Conservation (phyloP, 64 coral and sea anemone species). For the Catalaphyllia jardinei region DNA sequence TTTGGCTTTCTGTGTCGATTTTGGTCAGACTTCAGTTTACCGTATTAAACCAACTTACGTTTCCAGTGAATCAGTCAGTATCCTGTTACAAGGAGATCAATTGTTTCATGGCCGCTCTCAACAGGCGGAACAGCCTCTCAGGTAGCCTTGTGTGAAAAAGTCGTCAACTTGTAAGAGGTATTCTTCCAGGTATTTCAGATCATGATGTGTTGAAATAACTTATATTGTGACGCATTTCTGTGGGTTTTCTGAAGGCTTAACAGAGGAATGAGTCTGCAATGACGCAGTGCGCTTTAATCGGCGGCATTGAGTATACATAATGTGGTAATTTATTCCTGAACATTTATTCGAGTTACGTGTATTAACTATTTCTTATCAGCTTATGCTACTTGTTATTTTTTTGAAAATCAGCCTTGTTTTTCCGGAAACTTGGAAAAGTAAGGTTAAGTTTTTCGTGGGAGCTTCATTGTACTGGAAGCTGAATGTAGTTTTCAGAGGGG, state of each 20-base stretch:
- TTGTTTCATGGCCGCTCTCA: slow-evolving; percentile 31
- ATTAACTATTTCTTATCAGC: too few species aligned
- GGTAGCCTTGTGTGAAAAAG: background rate
- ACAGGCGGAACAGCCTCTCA: slow-evolving; percentile 30
- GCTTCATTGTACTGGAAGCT: too few species aligned
- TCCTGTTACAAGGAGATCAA: slow-evolving; percentile 41
- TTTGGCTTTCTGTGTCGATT: slow-evolving; percentile 6
- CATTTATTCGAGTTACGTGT: too few species aligned
- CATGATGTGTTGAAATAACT: slow-evolving; percentile 26
- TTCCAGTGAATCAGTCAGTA: slow-evolving; percentile 38
- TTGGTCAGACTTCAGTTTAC: slow-evolving; percentile 27
- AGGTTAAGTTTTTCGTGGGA: too few species aligned
- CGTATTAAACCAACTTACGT: slow-evolving; percentile 25
- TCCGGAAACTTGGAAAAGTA: background rate
- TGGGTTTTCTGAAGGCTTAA: background rate
- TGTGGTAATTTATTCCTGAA: background rate
- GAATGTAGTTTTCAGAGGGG: too few species aligned
- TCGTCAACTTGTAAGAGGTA: slow-evolving; percentile 41
- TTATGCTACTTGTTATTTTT: too few species aligned
- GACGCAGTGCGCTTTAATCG: background rate
- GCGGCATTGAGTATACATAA: background rate
- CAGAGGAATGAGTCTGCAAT: background rate
- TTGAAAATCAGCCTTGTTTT: too few species aligned
- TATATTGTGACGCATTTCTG: background rate
- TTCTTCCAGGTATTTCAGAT: slow-evolving; percentile 49